These are phyloP conservation scores for Polypedilum pembai DNA, from an alignment of 1,140 invertebrate genomes.

Conservation along the genomic window DNA sequence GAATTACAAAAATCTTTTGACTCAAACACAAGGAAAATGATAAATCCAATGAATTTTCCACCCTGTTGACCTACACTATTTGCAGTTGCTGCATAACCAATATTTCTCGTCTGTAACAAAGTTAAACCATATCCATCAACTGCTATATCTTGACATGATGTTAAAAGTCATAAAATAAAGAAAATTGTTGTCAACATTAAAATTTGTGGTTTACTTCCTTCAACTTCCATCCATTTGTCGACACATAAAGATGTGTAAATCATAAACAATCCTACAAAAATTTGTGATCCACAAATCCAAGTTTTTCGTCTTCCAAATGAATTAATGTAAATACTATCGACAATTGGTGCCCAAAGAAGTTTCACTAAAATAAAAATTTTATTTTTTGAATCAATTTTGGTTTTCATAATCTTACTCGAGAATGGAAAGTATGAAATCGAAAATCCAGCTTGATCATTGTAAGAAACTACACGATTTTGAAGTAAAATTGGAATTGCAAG, in stretches of 20 bases:
- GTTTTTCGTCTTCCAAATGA: conserved; percentile 85
- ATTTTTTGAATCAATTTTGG: too few relatives aligned
- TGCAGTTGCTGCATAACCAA: conserved; percentile 97
- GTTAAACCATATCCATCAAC: conserved; percentile 99
- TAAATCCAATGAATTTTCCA: conserved; percentile 96
- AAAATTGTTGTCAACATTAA: conserved; percentile 76
- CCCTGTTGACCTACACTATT: conserved; percentile 98
- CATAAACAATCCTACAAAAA: conserved; percentile 77
- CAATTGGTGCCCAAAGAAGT: conserved; percentile 90
- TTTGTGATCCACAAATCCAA: conserved; percentile 87
- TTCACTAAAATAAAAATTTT: conserved; percentile 57
- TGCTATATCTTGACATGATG: conserved; percentile 98
- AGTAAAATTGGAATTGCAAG: conserved; percentile 92
- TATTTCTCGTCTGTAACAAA: conserved; percentile 94
- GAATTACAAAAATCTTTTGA: conserved; percentile 93
- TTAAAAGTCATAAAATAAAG: conserved; percentile 89
- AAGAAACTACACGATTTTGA: conserved; percentile 81
- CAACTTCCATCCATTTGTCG: conserved; percentile 64
- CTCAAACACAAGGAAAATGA: conserved; percentile 93
- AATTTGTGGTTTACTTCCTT: conserved; percentile 64
- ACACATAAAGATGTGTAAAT: conserved; percentile 69
- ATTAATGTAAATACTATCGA: conserved; percentile 78
- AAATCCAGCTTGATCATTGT: conserved; percentile 58
- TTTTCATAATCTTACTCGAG: not conserved
- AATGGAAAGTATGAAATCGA: not conserved